These are phyloP conservation scores for Acipenser ruthenus DNA, from an alignment of 2,797 vertebrate species.

Conservation along the genomic window DNA sequence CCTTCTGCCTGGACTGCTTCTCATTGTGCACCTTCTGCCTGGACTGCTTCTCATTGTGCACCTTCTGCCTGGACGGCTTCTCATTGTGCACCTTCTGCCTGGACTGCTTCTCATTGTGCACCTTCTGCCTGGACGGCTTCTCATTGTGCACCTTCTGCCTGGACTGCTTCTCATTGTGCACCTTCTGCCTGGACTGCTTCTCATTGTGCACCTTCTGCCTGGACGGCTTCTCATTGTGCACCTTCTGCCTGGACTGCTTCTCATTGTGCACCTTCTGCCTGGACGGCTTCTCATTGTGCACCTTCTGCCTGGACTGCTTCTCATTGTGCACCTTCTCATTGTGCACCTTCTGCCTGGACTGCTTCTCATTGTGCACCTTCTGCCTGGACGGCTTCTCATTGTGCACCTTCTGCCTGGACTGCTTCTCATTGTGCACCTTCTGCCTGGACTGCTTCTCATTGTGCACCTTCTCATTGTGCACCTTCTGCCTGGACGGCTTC, in stretches of 20 bases:
- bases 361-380: conserved; percentile 29
- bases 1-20: no score
- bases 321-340: conserved; percentile 32
- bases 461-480: no score
- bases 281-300: no score
- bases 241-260: conserved; percentile 19
- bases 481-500: conserved; percentile 19
- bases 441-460: no score
- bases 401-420: conserved; percentile 20
- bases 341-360: conserved; percentile 20
- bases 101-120: no score
- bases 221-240: no score
- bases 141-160: conserved; percentile 20
- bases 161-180: conserved; percentile 24
- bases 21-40: no score
- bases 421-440: conserved; percentile 29
- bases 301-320: conserved; percentile 19
- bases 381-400: no score
- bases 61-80: no score
- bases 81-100: no score
- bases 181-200: conserved; percentile 31
- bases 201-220: conserved; percentile 36
- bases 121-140: no score
- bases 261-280: conserved; percentile 36
- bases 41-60: no score